Conservation (phyloP, 2,113 vertebrate genomes). For the Cochlearius cochlearius region DNA sequence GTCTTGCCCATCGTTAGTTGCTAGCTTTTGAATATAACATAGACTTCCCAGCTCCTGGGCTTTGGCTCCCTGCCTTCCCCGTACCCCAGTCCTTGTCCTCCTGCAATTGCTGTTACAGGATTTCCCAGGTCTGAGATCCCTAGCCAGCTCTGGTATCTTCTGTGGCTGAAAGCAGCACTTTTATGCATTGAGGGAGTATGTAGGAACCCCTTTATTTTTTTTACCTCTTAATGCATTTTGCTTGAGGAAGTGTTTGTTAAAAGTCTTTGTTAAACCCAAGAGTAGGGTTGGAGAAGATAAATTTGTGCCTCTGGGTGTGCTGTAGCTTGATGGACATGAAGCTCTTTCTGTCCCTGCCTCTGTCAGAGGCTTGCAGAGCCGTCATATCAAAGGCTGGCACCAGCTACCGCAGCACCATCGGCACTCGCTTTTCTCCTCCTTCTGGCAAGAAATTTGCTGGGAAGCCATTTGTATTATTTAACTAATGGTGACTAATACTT, state of each 20-base stretch:
- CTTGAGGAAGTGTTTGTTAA: slow-evolving; percentile 15
- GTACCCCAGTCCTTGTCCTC: neutral
- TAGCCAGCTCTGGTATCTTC: neutral
- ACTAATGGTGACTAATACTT: neutral
- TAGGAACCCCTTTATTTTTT: neutral
- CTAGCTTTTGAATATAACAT: neutral
- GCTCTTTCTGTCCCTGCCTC: neutral
- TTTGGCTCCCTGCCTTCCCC: neutral
- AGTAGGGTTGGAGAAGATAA: neutral
- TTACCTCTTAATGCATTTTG: slow-evolving; percentile 27
- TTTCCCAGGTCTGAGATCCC: neutral
- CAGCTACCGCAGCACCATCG: neutral
- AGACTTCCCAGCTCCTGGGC: neutral
- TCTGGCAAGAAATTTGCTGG: slow-evolving; percentile 12
- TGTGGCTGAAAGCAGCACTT: neutral
- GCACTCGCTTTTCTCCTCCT: neutral
- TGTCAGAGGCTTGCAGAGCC: neutral
- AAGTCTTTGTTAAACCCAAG: neutral
- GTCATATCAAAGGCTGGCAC: neutral
- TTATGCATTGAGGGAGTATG: neutral
- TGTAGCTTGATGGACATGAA: neutral
- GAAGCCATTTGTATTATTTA: slow-evolving; percentile 32
- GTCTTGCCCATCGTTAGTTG: neutral
- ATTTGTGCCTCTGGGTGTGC: neutral
- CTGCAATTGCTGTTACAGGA: neutral